Conservation (phyloP, 2,113 vertebrate genomes). For the Microcebus griseorufus region DNA sequence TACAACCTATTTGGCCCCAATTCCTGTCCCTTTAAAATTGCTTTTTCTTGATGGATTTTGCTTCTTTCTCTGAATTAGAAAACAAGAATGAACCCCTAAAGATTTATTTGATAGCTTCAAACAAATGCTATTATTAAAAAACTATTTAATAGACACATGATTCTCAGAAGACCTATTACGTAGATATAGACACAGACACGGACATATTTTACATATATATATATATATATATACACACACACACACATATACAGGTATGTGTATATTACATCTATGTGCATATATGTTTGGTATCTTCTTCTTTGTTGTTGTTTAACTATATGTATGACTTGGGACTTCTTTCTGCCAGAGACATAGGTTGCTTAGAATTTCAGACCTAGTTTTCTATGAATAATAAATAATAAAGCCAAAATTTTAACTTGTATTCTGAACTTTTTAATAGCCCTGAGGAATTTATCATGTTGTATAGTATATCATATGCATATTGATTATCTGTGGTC, state of each 20-base stretch:
- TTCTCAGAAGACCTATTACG: not conserved
- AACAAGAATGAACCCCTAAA: slow-evolving; percentile 32
- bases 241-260: not conserved
- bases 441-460: not conserved
- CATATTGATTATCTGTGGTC: not conserved
- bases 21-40: slow-evolving; percentile 65
- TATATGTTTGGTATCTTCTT: not conserved
- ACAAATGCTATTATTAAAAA: not conserved
- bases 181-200: not conserved
- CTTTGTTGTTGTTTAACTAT: not conserved
- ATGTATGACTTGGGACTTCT: not conserved
- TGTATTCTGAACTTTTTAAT: not conserved
- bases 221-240: too few species aligned
- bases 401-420: not conserved
- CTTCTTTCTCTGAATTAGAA: slow-evolving; percentile 58
- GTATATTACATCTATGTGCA: not conserved
- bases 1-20: slow-evolving; percentile 66
- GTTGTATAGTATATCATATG: not conserved
- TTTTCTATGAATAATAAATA: not conserved
- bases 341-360: not conserved
- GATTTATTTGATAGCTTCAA: slow-evolving; percentile 45
- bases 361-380: not conserved
- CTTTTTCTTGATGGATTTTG: slow-evolving; percentile 60
- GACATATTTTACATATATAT: not conserved
- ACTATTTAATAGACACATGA: not conserved